Base-by-base conservation (phyloP, 2,797 vertebrate genomes). In the Sebastolobus alascanus region DNA sequence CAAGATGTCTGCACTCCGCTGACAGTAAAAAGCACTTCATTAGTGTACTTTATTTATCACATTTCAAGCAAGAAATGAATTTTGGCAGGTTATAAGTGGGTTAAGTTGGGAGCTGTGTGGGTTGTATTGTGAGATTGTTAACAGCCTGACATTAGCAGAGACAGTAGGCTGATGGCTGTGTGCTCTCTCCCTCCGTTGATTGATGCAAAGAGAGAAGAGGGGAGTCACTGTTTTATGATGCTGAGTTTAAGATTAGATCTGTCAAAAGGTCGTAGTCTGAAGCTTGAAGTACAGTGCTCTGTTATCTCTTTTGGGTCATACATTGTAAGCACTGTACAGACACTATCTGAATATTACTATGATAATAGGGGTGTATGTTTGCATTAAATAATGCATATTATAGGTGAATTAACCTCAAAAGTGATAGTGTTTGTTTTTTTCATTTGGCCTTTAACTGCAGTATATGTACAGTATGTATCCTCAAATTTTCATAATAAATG, bases 1-100 rank as follows among this genome's bases (percentile, higher is more conserved):
- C 69, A 77, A 79, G 59, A 83, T 83, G 27, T 78, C 78, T 40
- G 71, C 64, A 18, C 73, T 80, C 31, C 2, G 70, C 67, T 68
- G 75, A 87, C 90, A 84, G 80, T 84, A 77, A 90, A 92, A 90
- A 85, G 56, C 85, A 86, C 83, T 90, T 90, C 76, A 92, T 90
- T 90, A 79, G 83, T 66, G 22, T 66, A 73, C 87, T 90, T 86
- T 90, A 85, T 93, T 91, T 89, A 81, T 93, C 91, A 90, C 82
- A 61, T 92, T 89, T 92, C 68, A 83, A 79, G 79, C 78, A 59
- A 80, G 77, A 89, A 90, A 93, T 91, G 40, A 77, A 83, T 90
- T 87, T 83, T 91, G 93, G 82, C 92, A 90, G 85, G 18, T 80
- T 77, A 64, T 82, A 83, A 91, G 77, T 33, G 72, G 77, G 74